Conservation (phyloP, 2,113 vertebrate species). For the Empidonax alnorum region DNA sequence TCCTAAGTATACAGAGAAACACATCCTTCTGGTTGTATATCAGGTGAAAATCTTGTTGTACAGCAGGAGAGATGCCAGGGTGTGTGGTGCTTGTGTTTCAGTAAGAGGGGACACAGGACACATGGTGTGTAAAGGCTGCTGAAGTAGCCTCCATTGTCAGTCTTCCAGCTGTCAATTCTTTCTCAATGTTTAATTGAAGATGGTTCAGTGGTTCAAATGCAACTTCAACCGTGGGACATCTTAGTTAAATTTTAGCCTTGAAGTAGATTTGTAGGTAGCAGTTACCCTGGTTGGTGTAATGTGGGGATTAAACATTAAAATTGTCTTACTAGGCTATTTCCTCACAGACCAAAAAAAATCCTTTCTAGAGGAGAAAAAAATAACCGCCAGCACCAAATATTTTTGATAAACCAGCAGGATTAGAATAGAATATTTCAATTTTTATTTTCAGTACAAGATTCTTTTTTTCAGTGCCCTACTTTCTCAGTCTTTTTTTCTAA, state of each 20-base stretch:
- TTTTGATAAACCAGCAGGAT: background rate
- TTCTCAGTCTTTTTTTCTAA: background rate
- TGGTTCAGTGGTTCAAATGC: background rate
- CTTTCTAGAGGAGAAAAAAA: background rate
- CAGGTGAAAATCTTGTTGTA: background rate
- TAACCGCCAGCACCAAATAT: background rate
- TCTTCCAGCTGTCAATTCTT: background rate
- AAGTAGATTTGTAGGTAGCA: background rate
- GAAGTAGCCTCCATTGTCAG: fast-evolving
- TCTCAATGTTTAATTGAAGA: background rate
- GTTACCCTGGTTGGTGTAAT: background rate
- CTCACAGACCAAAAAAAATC: background rate
- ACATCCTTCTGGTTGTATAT: fast-evolving
- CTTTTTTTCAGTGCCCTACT: constrained; percentile 17
- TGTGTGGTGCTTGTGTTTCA: fast-evolving
- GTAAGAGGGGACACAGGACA: fast-evolving
- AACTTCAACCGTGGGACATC: background rate
- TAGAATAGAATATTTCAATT: constrained; percentile 13
- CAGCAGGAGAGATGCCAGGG: background rate
- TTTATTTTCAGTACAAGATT: background rate
- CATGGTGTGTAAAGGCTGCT: background rate
- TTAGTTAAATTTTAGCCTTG: background rate
- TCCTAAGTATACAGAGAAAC: background rate
- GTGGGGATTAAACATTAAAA: background rate
- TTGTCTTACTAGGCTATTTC: background rate